These are phyloP conservation scores for Mungos mungo DNA, from an alignment of 2,113 vertebrate species.

Conservation along the genomic window DNA sequence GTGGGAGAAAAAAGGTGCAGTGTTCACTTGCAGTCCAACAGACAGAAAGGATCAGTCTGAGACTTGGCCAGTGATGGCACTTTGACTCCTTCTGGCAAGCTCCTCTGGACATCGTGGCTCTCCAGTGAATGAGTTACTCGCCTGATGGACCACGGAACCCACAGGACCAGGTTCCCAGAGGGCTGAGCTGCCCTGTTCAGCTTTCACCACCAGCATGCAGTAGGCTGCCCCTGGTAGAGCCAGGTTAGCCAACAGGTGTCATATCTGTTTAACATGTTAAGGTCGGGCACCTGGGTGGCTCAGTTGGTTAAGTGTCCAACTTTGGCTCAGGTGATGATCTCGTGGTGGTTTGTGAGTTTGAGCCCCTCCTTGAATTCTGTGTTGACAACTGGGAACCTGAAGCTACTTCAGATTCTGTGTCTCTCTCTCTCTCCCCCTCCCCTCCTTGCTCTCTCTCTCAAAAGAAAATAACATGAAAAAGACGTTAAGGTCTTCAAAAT, in stretches of 20 bases:
- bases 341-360: not conserved
- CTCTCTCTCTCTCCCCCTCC: not conserved
- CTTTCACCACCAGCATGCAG: not conserved
- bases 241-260: not conserved
- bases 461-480: not conserved
- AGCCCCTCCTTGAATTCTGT: not conserved
- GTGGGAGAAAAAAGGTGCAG: not conserved
- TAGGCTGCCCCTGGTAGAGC: not conserved
- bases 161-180: fast-evolving
- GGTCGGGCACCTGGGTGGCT: not conserved
- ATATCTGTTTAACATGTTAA: not conserved
- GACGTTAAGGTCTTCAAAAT: not conserved
- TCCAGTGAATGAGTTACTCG: not conserved
- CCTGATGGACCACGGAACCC: not conserved
- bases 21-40: too few species aligned
- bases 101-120: not conserved
- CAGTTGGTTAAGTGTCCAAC: not conserved
- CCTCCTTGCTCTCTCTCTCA: not conserved
- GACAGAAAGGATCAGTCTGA: not conserved
- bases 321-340: not conserved
- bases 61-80: fast-evolving
- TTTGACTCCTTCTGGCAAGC: not conserved
- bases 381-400: not conserved
- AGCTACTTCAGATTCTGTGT: not conserved
- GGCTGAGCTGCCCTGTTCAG: not conserved